Percentiles rank a stretch among this genome's conserved stretches.
These are phyloP conservation scores for Holocentrus rufus DNA, from an alignment of 2,797 vertebrate genomes.

Conservation along the genomic window DNA sequence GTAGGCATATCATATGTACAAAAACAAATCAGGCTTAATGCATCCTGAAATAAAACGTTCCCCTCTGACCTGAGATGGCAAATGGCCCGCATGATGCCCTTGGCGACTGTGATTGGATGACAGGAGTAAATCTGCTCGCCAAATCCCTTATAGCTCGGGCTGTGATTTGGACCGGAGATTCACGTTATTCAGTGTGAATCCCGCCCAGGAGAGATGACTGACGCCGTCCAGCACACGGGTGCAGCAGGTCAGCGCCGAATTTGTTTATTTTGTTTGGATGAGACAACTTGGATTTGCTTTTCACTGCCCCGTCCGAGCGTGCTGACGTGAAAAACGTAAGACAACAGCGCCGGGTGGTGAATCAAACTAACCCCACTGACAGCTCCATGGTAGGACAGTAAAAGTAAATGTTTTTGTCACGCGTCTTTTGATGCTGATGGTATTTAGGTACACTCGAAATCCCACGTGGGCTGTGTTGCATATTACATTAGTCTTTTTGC, in stretches of 20 bases:
- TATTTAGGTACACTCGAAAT: background rate
- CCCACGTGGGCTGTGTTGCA: background rate
- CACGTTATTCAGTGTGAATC: conserved; percentile 64
- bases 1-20: background rate
- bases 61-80: conserved; percentile 37
- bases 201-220: conserved; percentile 50
- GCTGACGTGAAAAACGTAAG: conserved; percentile 22
- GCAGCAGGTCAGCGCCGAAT: conserved; percentile 6
- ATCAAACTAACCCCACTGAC: conserved; percentile 4
- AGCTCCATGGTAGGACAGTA: conserved; percentile 41
- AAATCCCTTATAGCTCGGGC: conserved; percentile 70
- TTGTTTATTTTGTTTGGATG: conserved; percentile 18
- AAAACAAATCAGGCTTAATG: conserved; percentile 33
- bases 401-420: background rate
- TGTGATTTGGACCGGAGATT: conserved; percentile 68
- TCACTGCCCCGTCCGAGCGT: background rate
- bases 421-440: background rate
- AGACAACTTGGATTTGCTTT: conserved; percentile 13
- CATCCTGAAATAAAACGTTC: conserved; percentile 47
- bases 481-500: too few relatives aligned
- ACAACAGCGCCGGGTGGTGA: background rate
- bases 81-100: conserved; percentile 11
- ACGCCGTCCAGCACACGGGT: conserved; percentile 29
- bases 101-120: conserved; percentile 74
- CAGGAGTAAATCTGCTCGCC: conserved; percentile 69